Base-by-base conservation (phyloP, 2,888 invertebrate species). In the Pomacea canaliculata region DNA sequence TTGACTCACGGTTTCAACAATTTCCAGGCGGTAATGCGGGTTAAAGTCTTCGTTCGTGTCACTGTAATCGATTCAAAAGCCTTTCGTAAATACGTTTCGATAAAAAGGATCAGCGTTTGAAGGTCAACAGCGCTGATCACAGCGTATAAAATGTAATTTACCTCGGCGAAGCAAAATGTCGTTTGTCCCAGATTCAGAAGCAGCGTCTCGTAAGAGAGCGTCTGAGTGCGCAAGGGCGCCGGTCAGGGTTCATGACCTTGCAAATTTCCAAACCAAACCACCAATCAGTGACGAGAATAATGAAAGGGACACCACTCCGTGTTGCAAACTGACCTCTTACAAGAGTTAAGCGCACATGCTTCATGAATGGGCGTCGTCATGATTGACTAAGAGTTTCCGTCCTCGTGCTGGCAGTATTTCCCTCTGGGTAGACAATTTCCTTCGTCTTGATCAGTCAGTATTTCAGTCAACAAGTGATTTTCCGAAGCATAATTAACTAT, bases 161-260 rank as follows among this genome's bases (percentile, higher is more conserved):
- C 73, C 73, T 73, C 56, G 56, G 23, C 56, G n/a, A 16, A 23
- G 73, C 37, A 73, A 68, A 68, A 46, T 73, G 73, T 68, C 73
- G 73, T 51, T 67, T 72, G 72, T 65, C 72, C 68, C 73, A 73
- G 23, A 56, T 68, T 68, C 68, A 7, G 60, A 73, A 37, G 60
- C 68, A 68, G 68, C 68, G 62, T 66, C 68, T 66, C 66, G 59
- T 67, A 68, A 19, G 37, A 68, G 73, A 27, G 67, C 51, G 73
- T 68, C 27, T 13, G 60, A 66, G 60, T 23, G 68, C 72, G 68
- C 67, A 68, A 68, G 56, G 73, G 59, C 67, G 68, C 73, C 73
- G 70, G 77, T 63, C 70, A 73, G 60, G 77, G 77, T 70, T 73
- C 77, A 66, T 27, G 73, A 77, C 77, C 77, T 77, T 77, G 77